Conservation (phyloP, 2,113 vertebrate species). For the Eretmochelys imbricata region DNA sequence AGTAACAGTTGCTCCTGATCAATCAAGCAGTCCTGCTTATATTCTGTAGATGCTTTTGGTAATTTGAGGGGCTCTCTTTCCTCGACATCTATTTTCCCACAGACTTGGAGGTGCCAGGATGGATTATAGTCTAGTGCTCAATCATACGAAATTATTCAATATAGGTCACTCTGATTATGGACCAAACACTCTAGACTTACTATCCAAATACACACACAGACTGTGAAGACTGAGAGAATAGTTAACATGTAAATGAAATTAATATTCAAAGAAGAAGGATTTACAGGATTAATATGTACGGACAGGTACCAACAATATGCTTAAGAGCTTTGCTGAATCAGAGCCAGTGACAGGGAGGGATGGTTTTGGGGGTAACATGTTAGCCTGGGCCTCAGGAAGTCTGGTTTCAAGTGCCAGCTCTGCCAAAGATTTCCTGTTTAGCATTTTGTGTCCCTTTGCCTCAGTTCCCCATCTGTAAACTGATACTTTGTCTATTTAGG, state of each 20-base stretch:
- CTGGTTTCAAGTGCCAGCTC: not conserved
- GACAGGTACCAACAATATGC: not conserved
- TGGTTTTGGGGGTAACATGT: accelerated
- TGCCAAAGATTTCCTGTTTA: not conserved
- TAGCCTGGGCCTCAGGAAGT: not conserved
- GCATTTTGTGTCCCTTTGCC: not conserved
- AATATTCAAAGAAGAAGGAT: not conserved
- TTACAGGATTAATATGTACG: not conserved
- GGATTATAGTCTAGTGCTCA: not conserved
- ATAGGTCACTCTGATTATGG: not conserved
- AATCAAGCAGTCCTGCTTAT: not conserved
- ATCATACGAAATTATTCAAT: not conserved
- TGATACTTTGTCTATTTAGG: not conserved
- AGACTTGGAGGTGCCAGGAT: not conserved
- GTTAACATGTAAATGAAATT: not conserved
- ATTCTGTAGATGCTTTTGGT: not conserved
- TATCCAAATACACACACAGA: not conserved
- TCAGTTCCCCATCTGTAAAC: not conserved
- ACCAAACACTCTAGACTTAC: not conserved
- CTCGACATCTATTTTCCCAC: not conserved
- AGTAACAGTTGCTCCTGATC: not conserved
- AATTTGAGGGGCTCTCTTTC: not conserved
- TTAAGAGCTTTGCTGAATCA: not conserved
- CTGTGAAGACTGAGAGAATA: not conserved
- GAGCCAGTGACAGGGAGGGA: accelerated